phyloP scores from a whole-genome alignment of 2,113 vertebrate genomes.

The Hiodon alosoides region DNA sequence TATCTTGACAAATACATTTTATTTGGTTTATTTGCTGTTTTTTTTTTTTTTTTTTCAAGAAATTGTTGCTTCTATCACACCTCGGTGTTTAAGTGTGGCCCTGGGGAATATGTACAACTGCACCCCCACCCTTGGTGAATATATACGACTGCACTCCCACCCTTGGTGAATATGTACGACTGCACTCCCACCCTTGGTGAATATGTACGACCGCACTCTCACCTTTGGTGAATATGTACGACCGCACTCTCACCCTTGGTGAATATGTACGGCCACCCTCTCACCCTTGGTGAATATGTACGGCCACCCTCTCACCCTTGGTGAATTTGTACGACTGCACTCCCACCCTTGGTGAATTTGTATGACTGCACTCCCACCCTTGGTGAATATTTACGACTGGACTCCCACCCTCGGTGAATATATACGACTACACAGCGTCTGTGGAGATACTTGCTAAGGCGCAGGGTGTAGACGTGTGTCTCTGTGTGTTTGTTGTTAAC shows the following conservation, averaged over 20 bases:
- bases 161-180: background rate
- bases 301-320: too few relatives aligned
- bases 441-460: too few relatives aligned
- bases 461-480: constrained; percentile 8
- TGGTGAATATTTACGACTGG: too few relatives aligned
- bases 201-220: background rate
- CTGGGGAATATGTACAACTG: background rate
- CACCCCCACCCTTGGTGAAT: background rate
- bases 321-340: too few relatives aligned
- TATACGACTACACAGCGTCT: background rate
- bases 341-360: too few relatives aligned
- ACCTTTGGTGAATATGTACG: background rate
- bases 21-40: background rate
- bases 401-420: too few relatives aligned
- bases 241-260: too few relatives aligned
- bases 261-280: too few relatives aligned
- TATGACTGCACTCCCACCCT: too few relatives aligned
- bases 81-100: background rate
- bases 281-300: too few relatives aligned
- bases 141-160: background rate
- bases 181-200: background rate
- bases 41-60: background rate
- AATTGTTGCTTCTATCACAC: background rate
- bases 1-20: too few relatives aligned
- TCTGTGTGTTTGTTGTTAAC: background rate